phyloP scores from a whole-genome alignment of 2,888 invertebrate species.

The Polyommatus iphigenia region DNA sequence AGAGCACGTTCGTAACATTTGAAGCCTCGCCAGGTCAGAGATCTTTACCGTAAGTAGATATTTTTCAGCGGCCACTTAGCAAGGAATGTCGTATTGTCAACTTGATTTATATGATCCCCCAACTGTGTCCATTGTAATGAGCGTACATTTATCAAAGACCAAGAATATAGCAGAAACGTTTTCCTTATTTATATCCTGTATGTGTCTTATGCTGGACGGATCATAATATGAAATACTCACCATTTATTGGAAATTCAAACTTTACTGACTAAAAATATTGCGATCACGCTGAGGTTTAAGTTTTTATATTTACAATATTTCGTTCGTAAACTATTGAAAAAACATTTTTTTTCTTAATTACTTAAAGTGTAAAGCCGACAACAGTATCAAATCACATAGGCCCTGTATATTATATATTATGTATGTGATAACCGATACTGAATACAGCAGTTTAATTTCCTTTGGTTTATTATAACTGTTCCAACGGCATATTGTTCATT shows the following conservation, averaged over 20 bases:
- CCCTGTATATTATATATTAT: background rate
- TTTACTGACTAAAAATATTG: background rate
- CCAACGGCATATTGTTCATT: too few species aligned
- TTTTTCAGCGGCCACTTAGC: background rate
- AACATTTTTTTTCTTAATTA: background rate
- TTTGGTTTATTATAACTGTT: background rate
- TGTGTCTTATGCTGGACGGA: background rate
- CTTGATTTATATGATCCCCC: conserved; percentile 20
- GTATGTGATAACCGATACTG: background rate
- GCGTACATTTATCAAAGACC: background rate
- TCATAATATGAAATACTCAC: too few species aligned
- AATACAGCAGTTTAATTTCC: background rate
- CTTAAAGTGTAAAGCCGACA: background rate
- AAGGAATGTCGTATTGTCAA: conserved; percentile 10
- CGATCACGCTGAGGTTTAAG: background rate
- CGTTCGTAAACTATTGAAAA: background rate
- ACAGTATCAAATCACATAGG: background rate
- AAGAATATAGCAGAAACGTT: background rate
- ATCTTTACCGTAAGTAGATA: background rate
- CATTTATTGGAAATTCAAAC: background rate
- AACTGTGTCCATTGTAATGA: background rate
- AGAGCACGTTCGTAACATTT: background rate
- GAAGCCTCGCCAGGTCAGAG: background rate
- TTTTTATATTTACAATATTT: background rate
- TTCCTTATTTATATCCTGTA: background rate